Conservation (phyloP, 2,888 invertebrate genomes). For the Rambutsinella grinnellia region DNA sequence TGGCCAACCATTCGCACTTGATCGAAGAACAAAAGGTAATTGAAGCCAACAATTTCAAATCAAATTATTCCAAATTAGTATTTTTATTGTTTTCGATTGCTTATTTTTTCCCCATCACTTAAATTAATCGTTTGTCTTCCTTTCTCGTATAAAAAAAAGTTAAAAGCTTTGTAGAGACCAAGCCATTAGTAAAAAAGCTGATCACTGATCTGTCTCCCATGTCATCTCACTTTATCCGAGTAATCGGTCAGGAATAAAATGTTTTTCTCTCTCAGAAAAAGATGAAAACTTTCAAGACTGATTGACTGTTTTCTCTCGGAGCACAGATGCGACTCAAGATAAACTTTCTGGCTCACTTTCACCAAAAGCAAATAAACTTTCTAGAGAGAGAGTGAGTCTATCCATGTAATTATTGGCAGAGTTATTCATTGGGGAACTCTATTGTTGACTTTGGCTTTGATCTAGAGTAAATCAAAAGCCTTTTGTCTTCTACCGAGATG, state of each 20-base stretch:
- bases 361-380: constrained; percentile 7
- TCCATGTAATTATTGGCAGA: too few relatives aligned
- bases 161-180: background rate
- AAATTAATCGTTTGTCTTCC: background rate
- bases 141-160: background rate
- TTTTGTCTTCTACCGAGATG: too few relatives aligned
- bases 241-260: constrained; percentile 57
- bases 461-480: too few relatives aligned
- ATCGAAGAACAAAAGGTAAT: constrained; percentile 91
- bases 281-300: too few relatives aligned
- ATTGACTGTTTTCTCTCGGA: too few relatives aligned
- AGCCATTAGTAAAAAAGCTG: background rate
- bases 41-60: background rate
- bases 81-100: background rate
- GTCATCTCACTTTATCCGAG: constrained; percentile 50
- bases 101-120: background rate
- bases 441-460: too few relatives aligned
- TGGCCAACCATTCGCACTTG: constrained; percentile 86
- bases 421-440: too few relatives aligned
- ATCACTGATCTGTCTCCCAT: constrained; percentile 22
- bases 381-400: constrained; percentile 16
- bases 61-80: too few relatives aligned
- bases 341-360: constrained; percentile 43
- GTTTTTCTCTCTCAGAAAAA: constrained; percentile 28
- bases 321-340: too few relatives aligned